Percentiles rank a stretch among this genome's conserved stretches.
phyloP scores from a whole-genome alignment of 1,140 invertebrate genomes.

The Vanessa atalanta region DNA sequence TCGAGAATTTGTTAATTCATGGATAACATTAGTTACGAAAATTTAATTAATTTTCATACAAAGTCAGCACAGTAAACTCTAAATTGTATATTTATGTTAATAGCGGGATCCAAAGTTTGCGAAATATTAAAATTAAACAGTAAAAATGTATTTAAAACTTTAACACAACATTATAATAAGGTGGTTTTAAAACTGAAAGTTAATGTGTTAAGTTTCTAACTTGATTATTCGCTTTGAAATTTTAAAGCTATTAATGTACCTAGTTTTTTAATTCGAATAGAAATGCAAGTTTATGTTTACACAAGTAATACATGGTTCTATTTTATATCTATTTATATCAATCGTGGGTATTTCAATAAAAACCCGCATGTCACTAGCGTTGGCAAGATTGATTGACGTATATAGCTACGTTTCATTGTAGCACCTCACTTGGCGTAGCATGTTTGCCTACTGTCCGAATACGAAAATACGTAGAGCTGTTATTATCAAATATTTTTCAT shows the following conservation, averaged over 20 bases:
- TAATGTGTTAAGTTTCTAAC: not conserved
- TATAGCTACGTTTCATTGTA: too few species aligned
- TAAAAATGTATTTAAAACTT: not conserved
- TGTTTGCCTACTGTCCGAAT: too few species aligned
- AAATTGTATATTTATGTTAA: constrained; percentile 2
- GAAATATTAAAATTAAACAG: not conserved
- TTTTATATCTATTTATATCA: too few species aligned
- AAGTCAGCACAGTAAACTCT: not conserved
- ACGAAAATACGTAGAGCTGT: too few species aligned
- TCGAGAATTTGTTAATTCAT: not conserved
- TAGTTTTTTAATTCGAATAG: not conserved
- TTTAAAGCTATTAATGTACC: not conserved
- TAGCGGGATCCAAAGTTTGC: not conserved
- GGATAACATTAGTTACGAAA: not conserved
- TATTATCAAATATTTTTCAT: too few species aligned
- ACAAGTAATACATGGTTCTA: too few species aligned
- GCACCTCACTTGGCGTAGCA: too few species aligned
- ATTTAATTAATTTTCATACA: constrained; percentile 1
- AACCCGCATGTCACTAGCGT: too few species aligned
- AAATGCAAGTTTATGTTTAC: too few species aligned
- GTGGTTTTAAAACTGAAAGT: not conserved
- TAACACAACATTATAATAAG: not conserved
- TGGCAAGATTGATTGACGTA: too few species aligned
- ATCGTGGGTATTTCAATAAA: too few species aligned
- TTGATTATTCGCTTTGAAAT: not conserved